phyloP scores from a whole-genome alignment of 2,113 vertebrate genomes.

The Donacobius atricapilla region DNA sequence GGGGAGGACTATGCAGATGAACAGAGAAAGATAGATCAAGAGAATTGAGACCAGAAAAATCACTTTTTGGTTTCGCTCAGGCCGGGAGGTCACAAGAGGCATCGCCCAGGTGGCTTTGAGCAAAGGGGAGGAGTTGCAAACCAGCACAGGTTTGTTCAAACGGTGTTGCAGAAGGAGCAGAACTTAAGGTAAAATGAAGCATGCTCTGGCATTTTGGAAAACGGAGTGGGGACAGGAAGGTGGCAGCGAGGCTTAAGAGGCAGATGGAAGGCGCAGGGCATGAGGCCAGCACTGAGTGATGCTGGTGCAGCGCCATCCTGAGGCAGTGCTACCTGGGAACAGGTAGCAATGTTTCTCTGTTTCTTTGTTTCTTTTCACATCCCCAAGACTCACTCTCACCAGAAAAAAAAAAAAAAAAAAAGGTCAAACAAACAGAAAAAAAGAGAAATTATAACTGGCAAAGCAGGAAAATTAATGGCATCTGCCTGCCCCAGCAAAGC shows the following conservation, averaged over 20 bases:
- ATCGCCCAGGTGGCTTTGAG: neutral
- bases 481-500: neutral
- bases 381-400: fast-evolving
- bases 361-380: neutral
- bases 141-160: neutral
- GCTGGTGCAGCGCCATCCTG: fast-evolving
- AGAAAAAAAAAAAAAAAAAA: no score
- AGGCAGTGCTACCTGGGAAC: fast-evolving
- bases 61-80: neutral
- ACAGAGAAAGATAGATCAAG: neutral
- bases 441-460: neutral
- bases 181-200: neutral
- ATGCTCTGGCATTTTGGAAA: neutral
- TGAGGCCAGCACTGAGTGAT: neutral
- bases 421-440: neutral
- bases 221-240: fast-evolving
- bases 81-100: neutral
- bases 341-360: neutral
- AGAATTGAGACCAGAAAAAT: neutral
- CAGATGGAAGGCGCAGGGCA: neutral
- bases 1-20: neutral
- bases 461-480: neutral
- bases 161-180: neutral
- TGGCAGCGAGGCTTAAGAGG: fast-evolving
- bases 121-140: neutral